Conservation (phyloP, 2,888 invertebrate genomes). For the Meghimatium bilineatum region DNA sequence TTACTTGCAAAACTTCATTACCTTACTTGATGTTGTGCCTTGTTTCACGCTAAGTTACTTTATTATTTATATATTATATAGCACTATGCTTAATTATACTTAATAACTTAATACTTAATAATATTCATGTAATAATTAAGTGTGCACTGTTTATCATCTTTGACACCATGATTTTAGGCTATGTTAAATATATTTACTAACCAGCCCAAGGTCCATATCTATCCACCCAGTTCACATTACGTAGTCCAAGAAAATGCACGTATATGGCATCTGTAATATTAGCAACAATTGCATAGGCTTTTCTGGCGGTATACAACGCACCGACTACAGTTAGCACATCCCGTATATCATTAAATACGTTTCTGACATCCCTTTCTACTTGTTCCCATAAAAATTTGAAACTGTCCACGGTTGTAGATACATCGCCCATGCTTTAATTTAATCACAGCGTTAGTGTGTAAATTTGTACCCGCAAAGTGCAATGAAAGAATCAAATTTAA, state of each 20-base stretch:
- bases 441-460: no score
- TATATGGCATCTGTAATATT: conserved; percentile 58
- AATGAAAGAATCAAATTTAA: no score
- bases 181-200: no score
- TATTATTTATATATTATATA: no score
- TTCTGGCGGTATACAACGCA: conserved; percentile 62
- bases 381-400: conserved; percentile 67
- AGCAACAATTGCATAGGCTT: conserved; percentile 54
- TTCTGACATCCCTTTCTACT: conserved; percentile 60
- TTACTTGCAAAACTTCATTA: no score
- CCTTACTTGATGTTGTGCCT: no score
- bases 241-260: conserved; percentile 56
- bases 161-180: neutral
- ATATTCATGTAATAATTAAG: no score
- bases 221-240: conserved; percentile 69
- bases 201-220: conserved; percentile 92
- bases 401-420: conserved; percentile 65
- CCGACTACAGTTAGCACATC: conserved; percentile 71
- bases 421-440: neutral
- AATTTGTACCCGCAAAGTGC: no score
- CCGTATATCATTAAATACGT: conserved; percentile 58
- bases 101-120: no score
- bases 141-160: no score
- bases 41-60: no score
- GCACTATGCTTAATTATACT: no score